Evolutionary conservation across 2,113 vertebrate genomes (phyloP).

Genomic region (Salvelinus fontinalis): DNA sequence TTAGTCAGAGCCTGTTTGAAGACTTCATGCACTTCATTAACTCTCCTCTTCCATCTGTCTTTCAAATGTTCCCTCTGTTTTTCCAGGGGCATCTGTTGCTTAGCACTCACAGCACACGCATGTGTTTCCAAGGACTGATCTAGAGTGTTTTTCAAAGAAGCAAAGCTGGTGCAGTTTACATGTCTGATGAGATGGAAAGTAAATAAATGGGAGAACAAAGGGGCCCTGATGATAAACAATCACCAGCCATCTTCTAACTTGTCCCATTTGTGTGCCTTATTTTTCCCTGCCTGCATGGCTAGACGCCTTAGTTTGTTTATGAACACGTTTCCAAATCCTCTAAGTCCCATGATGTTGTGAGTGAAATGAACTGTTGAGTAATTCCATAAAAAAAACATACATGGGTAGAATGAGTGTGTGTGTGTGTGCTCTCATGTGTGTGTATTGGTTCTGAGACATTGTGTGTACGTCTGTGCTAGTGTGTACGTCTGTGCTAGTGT

Average conservation of each 20-base stretch:
- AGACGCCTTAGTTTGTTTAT: conserved; percentile 37
- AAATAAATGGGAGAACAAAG: conserved; percentile 8
- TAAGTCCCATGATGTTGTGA: conserved; percentile 62
- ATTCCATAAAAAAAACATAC: conserved; percentile 60
- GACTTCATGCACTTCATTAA: conserved; percentile 45
- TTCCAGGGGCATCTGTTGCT: conserved; percentile 28
- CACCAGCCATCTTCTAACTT: background rate
- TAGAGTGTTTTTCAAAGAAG: conserved; percentile 11
- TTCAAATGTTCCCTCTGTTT: conserved; percentile 22
- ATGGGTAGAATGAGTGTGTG: conserved; percentile 8
- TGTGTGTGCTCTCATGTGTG: background rate
- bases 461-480: background rate
- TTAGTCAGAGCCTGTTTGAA: conserved; percentile 36
- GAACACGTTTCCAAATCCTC: conserved; percentile 13
- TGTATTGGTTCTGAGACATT: background rate
- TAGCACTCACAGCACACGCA: conserved; percentile 12
- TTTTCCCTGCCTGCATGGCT: background rate
- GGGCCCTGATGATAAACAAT: conserved; percentile 6
- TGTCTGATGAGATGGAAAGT: conserved; percentile 19
- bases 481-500: conserved; percentile 7
- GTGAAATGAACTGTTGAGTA: conserved; percentile 68
- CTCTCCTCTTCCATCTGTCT: conserved; percentile 33
- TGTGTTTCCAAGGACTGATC: conserved; percentile 36
- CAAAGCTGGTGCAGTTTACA: conserved; percentile 17
- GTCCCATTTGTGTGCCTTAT: conserved; percentile 8